Base-by-base conservation (phyloP, 2,797 vertebrate genomes). In the Anguilla pacifica region DNA sequence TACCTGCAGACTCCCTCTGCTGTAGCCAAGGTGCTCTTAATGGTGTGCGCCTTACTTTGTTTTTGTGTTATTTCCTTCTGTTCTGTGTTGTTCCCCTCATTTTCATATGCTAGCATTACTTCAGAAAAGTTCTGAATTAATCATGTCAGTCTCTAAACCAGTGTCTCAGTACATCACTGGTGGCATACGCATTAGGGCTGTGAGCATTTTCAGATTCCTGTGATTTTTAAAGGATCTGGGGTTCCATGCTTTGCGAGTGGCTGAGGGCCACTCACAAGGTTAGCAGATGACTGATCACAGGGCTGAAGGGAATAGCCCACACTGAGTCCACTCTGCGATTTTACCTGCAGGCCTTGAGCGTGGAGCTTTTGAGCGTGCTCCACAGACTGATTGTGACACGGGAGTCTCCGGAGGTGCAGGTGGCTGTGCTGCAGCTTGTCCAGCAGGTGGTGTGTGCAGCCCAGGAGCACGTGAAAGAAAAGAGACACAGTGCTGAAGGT, bases 401-500 rank as follows among this genome's bases (percentile, higher is more conserved):
- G 88, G 98, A 99, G 92, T 96, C 96, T 0, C 93, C 94, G 57
- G 94, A 90, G 11, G 94, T 98, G 88, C 98, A 99, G 67, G 91
- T 97, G 85, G 95, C 97, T 46, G 97, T 97, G 84, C 92, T 99
- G 88, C 96, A 97, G 91, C 94, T 99, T 86, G 96, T 97, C 87
- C 93, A 86, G 1, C 96, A 96, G 92, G 95, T 98, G 39, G 95
- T 99, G 88, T 95, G 93, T 89, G 97, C 98, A 0, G 96, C 97
- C 90, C 97, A 98, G 92, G 98, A 99, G 85, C 97, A 97, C 0
- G 95, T 99, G 89, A 96, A 94, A 86, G 98, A 99, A 91, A 98
- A 97, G 93, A 95, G 98, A 85, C 97, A 97, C 94, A 98, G 97
- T 39, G 98, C 98, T 15, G 98, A 98, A 93, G 98, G 98, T 99